Conservation (phyloP, 92 coral and sea anemone species). For the Porites divaricata region DNA sequence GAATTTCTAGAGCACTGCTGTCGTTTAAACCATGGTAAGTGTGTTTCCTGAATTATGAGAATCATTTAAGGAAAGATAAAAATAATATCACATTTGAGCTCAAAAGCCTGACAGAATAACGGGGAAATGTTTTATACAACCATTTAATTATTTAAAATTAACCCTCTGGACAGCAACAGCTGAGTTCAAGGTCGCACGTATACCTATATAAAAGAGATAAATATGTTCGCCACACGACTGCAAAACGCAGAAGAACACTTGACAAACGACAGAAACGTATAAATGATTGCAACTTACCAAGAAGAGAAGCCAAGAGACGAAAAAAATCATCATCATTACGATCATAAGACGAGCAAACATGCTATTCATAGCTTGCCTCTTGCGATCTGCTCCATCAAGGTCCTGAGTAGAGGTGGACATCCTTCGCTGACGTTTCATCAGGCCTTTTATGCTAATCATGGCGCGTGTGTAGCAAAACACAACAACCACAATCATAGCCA, state of each 20-base stretch:
- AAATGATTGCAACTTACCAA: constrained; percentile 52
- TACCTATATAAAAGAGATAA: too few relatives aligned
- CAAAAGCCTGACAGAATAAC: too few relatives aligned
- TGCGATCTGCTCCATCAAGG: constrained; percentile 22
- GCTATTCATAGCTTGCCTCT: constrained; percentile 52
- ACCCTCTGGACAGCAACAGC: too few relatives aligned
- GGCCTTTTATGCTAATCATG: constrained; percentile 56
- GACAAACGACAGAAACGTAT: neutral
- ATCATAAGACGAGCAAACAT: constrained; percentile 77
- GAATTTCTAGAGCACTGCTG: too few relatives aligned
- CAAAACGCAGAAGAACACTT: neutral
- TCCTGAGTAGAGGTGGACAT: constrained; percentile 44
- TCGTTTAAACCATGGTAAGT: too few relatives aligned
- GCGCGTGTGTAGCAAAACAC: constrained; percentile 61
- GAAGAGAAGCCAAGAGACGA: constrained; percentile 65
- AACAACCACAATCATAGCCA: constrained; percentile 61
- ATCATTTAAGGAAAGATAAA: too few relatives aligned
- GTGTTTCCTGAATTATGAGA: too few relatives aligned
- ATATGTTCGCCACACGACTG: neutral
- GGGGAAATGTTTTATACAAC: too few relatives aligned
- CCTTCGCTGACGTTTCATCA: constrained; percentile 54
- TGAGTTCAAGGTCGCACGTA: too few relatives aligned
- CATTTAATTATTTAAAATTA: too few relatives aligned
- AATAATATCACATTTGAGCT: too few relatives aligned
- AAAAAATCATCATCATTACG: constrained; percentile 61